Evolutionary conservation across 2,113 vertebrate species (phyloP).

Genomic region (Motacilla tschutschensis): DNA sequence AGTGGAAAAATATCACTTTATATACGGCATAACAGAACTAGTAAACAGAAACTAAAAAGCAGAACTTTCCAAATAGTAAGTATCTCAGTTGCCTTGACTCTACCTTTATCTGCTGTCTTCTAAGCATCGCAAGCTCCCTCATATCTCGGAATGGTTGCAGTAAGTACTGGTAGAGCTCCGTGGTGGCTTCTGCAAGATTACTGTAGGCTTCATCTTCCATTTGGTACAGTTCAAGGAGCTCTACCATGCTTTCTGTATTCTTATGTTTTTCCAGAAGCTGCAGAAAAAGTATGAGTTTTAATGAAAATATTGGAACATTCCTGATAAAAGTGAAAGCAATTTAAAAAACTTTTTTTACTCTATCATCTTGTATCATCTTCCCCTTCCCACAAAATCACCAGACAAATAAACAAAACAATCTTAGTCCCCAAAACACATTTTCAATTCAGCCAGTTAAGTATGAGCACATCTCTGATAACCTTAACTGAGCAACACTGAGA

Average conservation of each 20-base stretch:
- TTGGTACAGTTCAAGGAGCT: conserved; percentile 90
- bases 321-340: neutral
- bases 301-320: neutral
- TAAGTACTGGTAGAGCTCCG: conserved; percentile 94
- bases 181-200: conserved; percentile 90
- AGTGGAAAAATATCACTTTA: neutral
- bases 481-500: neutral
- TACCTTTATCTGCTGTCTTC: conserved; percentile 98
- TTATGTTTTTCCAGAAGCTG: conserved; percentile 93
- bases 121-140: conserved; percentile 93
- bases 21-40: neutral
- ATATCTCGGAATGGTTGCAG: conserved; percentile 97
- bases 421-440: neutral
- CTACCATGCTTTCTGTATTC: conserved; percentile 92
- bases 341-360: neutral
- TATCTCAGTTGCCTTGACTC: neutral
- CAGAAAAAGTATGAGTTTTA: neutral
- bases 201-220: conserved; percentile 91
- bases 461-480: neutral
- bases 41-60: neutral
- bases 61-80: neutral
- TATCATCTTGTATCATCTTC: neutral
- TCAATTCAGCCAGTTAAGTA: neutral
- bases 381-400: neutral
- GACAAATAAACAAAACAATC: neutral